These are phyloP conservation scores for Drymodes brunneopygia DNA, from an alignment of 2,113 vertebrate genomes.

Conservation along the genomic window DNA sequence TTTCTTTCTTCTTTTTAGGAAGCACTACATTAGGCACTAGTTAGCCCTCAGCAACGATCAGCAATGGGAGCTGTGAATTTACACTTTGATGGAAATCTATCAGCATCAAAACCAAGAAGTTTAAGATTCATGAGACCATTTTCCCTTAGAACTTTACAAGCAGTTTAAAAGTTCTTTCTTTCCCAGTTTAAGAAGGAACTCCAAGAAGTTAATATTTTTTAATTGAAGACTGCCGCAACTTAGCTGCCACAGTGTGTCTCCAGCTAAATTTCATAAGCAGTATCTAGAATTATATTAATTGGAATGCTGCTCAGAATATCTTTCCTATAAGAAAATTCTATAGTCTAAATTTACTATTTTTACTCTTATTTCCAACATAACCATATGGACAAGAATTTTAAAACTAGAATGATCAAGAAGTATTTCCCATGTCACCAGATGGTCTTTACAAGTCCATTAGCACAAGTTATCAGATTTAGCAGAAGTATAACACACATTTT, in stretches of 20 bases:
- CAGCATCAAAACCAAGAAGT: background rate
- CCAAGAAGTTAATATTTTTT: background rate
- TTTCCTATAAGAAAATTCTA: background rate
- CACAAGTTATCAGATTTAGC: background rate
- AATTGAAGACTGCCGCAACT: background rate
- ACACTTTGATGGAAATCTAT: background rate
- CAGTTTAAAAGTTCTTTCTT: background rate
- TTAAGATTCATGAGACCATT: background rate
- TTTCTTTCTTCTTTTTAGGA: background rate
- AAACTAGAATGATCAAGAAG: background rate
- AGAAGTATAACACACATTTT: background rate
- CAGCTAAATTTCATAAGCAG: background rate
- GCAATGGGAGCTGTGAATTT: rapidly evolving
- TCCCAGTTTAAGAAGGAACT: background rate
- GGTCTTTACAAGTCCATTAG: background rate
- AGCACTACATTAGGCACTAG: background rate
- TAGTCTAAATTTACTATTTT: background rate
- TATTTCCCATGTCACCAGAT: background rate
- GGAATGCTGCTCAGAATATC: background rate
- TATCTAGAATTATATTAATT: background rate
- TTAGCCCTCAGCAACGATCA: background rate
- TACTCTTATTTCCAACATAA: background rate
- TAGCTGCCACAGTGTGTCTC: background rate
- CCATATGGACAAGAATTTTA: background rate
- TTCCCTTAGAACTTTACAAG: background rate